These are phyloP conservation scores for Muntiacus reevesi DNA, from an alignment of 2,113 vertebrate species.

Conservation along the genomic window DNA sequence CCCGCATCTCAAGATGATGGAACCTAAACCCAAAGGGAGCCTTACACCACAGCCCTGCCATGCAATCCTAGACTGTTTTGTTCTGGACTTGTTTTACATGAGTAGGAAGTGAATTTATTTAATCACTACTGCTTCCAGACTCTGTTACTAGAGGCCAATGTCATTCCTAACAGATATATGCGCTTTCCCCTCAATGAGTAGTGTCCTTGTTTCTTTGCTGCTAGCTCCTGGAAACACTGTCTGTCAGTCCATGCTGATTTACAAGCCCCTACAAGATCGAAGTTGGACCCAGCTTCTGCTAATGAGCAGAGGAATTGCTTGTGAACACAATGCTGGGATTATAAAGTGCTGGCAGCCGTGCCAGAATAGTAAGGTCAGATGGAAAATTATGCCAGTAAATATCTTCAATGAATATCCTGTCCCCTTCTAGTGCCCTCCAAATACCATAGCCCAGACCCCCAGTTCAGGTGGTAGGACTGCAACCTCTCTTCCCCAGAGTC, in stretches of 20 bases:
- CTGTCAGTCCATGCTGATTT: slow-evolving; percentile 40
- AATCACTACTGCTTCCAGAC: not conserved
- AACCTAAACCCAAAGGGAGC: not conserved
- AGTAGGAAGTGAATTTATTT: not conserved
- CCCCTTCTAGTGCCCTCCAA: not conserved
- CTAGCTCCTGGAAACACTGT: slow-evolving; percentile 49
- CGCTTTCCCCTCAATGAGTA: not conserved
- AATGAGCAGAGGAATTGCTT: slow-evolving; percentile 64
- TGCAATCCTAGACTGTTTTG: not conserved
- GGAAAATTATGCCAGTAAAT: slow-evolving; percentile 56
- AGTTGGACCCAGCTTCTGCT: slow-evolving; percentile 52
- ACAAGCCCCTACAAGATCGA: slow-evolving; percentile 62
- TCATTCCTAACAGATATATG: slow-evolving; percentile 20
- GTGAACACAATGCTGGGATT: slow-evolving; percentile 69
- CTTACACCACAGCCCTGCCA: not conserved
- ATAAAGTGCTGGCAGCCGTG: slow-evolving; percentile 58
- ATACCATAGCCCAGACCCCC: not conserved
- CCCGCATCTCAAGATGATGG: not conserved
- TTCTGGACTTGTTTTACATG: not conserved
- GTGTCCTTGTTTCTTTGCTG: slow-evolving; percentile 42
- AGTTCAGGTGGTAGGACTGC: not conserved
- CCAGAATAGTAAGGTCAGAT: slow-evolving; percentile 61
- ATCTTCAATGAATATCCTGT: slow-evolving; percentile 29
- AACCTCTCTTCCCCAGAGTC: not conserved
- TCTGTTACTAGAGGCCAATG: not conserved